Evolutionary conservation across 2,888 invertebrate species (phyloP).

Genomic region (Tetranychus truncatus): DNA sequence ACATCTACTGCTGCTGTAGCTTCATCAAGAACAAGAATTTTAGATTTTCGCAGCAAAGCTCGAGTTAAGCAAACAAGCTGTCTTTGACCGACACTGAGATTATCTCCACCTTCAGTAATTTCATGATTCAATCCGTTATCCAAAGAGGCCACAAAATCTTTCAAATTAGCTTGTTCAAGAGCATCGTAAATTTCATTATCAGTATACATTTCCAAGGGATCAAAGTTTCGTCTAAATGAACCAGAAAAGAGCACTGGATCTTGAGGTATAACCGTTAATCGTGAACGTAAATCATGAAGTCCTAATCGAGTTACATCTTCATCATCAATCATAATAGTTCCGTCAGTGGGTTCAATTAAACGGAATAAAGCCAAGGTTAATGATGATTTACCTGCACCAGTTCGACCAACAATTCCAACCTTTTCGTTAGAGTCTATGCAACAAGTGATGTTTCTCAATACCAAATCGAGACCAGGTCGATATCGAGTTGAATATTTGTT

Average conservation of each 20-base stretch:
- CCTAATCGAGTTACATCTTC: constrained; percentile 41
- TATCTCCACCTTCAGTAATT: constrained; percentile 53
- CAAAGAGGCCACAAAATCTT: constrained; percentile 45
- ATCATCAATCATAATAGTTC: constrained; percentile 35
- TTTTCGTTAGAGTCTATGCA: constrained; percentile 63
- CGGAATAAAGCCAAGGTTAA: constrained; percentile 36
- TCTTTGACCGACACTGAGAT: constrained; percentile 73
- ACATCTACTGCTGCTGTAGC: constrained; percentile 31
- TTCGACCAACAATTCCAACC: constrained; percentile 35
- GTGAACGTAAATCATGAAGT: constrained; percentile 36
- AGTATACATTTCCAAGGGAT: constrained; percentile 61
- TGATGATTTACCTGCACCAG: constrained; percentile 35
- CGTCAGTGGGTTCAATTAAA: constrained; percentile 32
- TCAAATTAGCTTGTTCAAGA: constrained; percentile 59
- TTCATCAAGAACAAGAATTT: constrained; percentile 40
- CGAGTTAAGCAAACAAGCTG: constrained; percentile 74
- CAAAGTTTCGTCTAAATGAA: constrained; percentile 56
- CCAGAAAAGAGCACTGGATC: constrained; percentile 68
- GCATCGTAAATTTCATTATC: constrained; percentile 66
- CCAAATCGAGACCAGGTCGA: constrained; percentile 64
- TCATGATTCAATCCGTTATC: constrained; percentile 48
- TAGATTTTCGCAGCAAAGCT: constrained; percentile 63
- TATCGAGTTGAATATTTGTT: constrained; percentile 65
- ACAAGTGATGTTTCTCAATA: constrained; percentile 59
- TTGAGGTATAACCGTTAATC: constrained; percentile 38